A percentile compares a stretch with the other conserved stretches of the same genome.
phyloP scores from a whole-genome alignment of 2,113 vertebrate genomes.

The Mesitornis unicolor region DNA sequence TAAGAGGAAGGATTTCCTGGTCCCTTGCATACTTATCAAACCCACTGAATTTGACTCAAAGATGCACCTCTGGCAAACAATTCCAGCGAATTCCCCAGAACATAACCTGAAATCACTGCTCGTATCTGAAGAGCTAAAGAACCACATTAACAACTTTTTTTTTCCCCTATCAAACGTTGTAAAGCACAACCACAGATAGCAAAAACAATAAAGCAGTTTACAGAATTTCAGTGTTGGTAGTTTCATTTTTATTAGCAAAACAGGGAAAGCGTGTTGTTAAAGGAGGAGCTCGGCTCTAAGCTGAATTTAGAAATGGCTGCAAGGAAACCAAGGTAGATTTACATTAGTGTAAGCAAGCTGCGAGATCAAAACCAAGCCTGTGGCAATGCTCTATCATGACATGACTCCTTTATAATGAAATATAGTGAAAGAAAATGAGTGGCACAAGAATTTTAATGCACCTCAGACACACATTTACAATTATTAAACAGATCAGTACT shows the following conservation, averaged over 20 bases:
- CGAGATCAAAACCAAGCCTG: neutral
- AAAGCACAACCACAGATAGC: neutral
- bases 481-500: slow-evolving; percentile 36
- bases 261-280: neutral
- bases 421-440: slow-evolving; percentile 21
- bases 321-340: neutral
- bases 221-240: neutral
- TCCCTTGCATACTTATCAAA: neutral
- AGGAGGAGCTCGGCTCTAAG: neutral
- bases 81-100: neutral
- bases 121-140: neutral
- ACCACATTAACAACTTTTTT: neutral
- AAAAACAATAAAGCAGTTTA: neutral
- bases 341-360: neutral
- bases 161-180: neutral
- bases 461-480: slow-evolving; percentile 35
- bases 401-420: slow-evolving; percentile 34
- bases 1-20: neutral
- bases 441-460: slow-evolving; percentile 35
- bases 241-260: neutral
- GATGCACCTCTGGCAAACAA: neutral
- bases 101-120: neutral
- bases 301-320: neutral
- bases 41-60: neutral
- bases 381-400: neutral